Conservation (phyloP, 2,113 vertebrate genomes). For the Capricornis sumatraensis region DNA sequence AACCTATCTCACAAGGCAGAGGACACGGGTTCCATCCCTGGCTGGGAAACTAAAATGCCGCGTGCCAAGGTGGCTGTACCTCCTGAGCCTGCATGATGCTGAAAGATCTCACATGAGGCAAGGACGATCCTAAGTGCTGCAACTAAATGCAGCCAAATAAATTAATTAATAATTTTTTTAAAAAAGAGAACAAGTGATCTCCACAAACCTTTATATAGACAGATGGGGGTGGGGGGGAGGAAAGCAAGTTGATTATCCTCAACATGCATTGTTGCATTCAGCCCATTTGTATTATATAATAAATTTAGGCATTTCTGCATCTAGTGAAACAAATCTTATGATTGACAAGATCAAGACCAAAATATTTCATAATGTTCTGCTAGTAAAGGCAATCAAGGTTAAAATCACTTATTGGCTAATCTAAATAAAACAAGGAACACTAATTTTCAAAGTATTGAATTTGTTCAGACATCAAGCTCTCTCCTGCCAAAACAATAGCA, state of each 20-base stretch:
- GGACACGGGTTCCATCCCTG: neutral
- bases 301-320: neutral
- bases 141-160: neutral
- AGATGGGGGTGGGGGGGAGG: too few species aligned
- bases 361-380: neutral
- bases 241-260: neutral
- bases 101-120: neutral
- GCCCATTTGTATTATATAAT: neutral
- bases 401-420: neutral
- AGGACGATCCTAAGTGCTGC: neutral
- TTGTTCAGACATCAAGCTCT: neutral
- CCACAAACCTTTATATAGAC: neutral
- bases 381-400: neutral
- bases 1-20: accelerated
- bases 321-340: constrained; percentile 1
- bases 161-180: neutral
- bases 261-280: neutral
- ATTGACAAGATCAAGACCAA: neutral
- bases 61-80: neutral
- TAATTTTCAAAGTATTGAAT: neutral
- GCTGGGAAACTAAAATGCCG: neutral
- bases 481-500: neutral
- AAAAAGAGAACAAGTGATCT: neutral
- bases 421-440: neutral
- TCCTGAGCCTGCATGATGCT: neutral